phyloP scores from a whole-genome alignment of 1,140 invertebrate genomes.

The Acromyrmex charruanus region DNA sequence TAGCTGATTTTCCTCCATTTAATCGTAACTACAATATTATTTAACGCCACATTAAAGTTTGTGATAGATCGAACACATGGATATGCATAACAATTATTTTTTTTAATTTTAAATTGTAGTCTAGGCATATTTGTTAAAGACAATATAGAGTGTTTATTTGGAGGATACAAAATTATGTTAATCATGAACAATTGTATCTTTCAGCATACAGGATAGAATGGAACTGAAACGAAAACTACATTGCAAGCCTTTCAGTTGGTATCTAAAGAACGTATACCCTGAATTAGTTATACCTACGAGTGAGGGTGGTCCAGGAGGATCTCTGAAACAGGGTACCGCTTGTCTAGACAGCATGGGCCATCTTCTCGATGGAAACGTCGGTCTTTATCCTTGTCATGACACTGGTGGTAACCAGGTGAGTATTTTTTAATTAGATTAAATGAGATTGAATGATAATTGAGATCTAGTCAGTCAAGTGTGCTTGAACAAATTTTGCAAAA shows the following conservation, averaged over 20 bases:
- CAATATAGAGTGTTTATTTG: background rate
- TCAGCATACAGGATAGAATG: slow-evolving; percentile 94
- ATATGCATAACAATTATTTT: background rate
- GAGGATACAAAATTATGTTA: background rate
- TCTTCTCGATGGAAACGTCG: slow-evolving; percentile 94
- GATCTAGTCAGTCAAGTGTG: too few relatives aligned
- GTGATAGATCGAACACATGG: background rate
- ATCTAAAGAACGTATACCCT: slow-evolving; percentile 98
- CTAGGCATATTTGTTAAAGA: background rate
- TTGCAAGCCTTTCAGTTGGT: slow-evolving; percentile 99
- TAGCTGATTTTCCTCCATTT: background rate
- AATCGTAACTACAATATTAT: background rate
- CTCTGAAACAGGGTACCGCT: slow-evolving; percentile 92
- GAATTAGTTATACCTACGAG: slow-evolving; percentile 93
- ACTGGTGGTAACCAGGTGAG: slow-evolving; percentile 97
- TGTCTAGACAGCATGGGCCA: slow-evolving; percentile 98
- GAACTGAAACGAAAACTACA: slow-evolving; percentile 93
- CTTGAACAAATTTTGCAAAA: too few relatives aligned
- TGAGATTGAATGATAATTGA: too few relatives aligned
- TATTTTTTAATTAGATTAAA: background rate
- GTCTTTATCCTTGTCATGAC: slow-evolving; percentile 97
- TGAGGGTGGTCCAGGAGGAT: slow-evolving; percentile 87
- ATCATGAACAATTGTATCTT: slow-evolving; percentile 74
- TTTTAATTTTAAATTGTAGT: background rate
- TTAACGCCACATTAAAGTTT: slow-evolving; percentile 1